Conservation (phyloP, 64 coral and sea anemone species). For the Exaiptasia diaphana region DNA sequence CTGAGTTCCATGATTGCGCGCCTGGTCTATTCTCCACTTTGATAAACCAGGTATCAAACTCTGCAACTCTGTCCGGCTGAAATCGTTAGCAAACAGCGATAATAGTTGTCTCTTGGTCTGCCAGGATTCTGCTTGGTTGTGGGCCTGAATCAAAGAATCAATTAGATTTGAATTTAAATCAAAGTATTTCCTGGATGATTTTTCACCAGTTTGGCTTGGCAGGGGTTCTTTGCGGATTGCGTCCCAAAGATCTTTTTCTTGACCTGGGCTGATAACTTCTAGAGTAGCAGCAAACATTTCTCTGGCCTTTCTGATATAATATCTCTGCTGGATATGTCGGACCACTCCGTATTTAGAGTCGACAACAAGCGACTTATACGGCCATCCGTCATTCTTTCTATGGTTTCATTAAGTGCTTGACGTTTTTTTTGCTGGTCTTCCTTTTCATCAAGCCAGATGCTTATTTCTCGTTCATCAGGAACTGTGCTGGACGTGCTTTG, state of each 20-base stretch:
- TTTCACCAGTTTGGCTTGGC: background rate
- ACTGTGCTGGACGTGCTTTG: constrained; percentile 40
- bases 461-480: constrained; percentile 36
- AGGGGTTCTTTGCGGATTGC: background rate
- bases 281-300: constrained; percentile 13
- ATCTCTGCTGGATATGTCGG: constrained; percentile 29
- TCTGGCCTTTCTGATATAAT: constrained; percentile 33
- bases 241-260: constrained; percentile 35
- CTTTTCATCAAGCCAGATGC: constrained; percentile 44
- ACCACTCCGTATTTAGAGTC: constrained; percentile 7
- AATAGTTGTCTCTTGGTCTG: background rate
- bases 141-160: background rate
- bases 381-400: constrained; percentile 2
- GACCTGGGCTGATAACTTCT: constrained; percentile 17
- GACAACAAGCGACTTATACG: constrained; percentile 20
- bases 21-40: constrained; percentile 48
- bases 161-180: constrained; percentile 17
- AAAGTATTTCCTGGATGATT: constrained; percentile 8
- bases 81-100: background rate
- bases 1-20: too few species aligned
- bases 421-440: constrained; percentile 46
- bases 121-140: background rate
- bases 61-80: background rate
- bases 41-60: constrained; percentile 34
- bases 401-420: constrained; percentile 33